Conservation (phyloP, 2,113 vertebrate genomes). For the Oryctolagus cuniculus region mOryCun1.1 NC_091433.1:64394001-64394500, state of each 20-base stretch:
- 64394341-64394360: background rate
- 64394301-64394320: conserved; percentile 38
- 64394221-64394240: background rate
- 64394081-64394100: background rate
- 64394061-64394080: background rate
- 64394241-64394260: background rate
- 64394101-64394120: background rate
- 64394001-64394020: conserved; percentile 34
- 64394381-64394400: background rate
- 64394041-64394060: background rate
- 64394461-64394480: background rate
- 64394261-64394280: background rate
- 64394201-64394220: background rate
- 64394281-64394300: background rate
- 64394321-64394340: background rate
- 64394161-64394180: background rate
- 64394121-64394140: background rate
- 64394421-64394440: background rate
- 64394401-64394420: background rate
- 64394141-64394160: conserved; percentile 7
- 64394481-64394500: background rate
- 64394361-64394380: background rate
- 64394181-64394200: conserved; percentile 25
- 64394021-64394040: conserved; percentile 41
- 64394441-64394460: background rate